Percentiles rank a stretch among this genome's conserved stretches.
These are phyloP conservation scores for Pterocles orientalis DNA, from an alignment of 2,113 vertebrate genomes.

Conservation along the genomic window DNA sequence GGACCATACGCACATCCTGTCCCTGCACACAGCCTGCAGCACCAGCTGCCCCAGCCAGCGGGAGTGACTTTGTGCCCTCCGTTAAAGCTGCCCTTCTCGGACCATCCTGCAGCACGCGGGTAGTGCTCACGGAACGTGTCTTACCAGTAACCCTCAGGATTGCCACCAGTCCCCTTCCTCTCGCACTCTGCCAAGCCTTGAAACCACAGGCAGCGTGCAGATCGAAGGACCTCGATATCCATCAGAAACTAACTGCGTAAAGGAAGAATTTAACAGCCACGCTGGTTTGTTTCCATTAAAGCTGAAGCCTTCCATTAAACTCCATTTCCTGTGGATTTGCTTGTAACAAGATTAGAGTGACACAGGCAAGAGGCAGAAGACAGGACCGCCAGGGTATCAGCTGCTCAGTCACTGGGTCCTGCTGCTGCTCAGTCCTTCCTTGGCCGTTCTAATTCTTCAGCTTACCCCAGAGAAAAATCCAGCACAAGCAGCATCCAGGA, in stretches of 20 bases:
- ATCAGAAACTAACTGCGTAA: too few species aligned
- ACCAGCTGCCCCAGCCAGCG: not conserved
- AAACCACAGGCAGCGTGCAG: too few species aligned
- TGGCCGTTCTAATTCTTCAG: not conserved
- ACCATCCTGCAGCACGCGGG: accelerated
- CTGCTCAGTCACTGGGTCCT: accelerated
- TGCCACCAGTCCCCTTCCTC: too few species aligned
- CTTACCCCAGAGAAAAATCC: not conserved
- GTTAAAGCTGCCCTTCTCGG: accelerated
- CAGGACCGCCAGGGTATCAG: not conserved
- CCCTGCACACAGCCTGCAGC: not conserved
- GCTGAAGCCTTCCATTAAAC: not conserved
- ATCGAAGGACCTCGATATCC: accelerated
- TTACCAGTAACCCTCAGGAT: not conserved
- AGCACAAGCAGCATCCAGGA: not conserved
- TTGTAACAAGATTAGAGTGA: not conserved
- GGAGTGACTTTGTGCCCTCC: too few species aligned
- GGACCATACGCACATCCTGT: accelerated
- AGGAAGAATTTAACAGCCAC: not conserved
- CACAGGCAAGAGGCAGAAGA: not conserved
- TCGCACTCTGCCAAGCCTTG: not conserved
- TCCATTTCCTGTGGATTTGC: not conserved
- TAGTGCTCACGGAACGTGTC: accelerated
- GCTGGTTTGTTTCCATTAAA: accelerated
- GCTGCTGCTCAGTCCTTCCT: not conserved